Base-by-base conservation (phyloP, 2,113 vertebrate species). In the Pteronura brasiliensis region DNA sequence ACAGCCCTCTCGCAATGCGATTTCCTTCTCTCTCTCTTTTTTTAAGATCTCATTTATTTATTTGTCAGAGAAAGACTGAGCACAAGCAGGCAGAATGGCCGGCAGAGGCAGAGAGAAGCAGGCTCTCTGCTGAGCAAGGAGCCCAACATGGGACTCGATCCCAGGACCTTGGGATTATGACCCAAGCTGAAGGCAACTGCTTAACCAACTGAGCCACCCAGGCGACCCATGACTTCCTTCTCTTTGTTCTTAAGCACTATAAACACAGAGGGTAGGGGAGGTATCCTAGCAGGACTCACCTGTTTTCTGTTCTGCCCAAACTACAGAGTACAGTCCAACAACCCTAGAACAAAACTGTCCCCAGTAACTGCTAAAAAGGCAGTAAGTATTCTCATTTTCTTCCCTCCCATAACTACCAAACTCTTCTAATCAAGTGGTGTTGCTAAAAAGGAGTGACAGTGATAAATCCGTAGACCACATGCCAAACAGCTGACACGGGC, bases 261-360 rank as follows among this genome's bases (percentile, higher is more conserved):
- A 92, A 61, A 97, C 69, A 97, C 88, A 96, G 76, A 21, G 34
- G 3, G 47, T 71, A 34, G 47, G 81, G 79, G 88, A 39, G 93
- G 71, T 14, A 4, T 29, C 25, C 77, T 89, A 69, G 39, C 92
- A 95, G 14, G 0, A 55, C 49, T 27, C 83, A 63, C 27, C 80
- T 95, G 86, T 91, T 96, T 97, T 76, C 29, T 83, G 29, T 63
- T 94, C 91, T n/a, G 42, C 8, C 59, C 87, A 93, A 97, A 89
- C 42, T 65, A 79, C 4, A 1, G 59, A 79, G 29, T 47, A 89
- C 77, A 97, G 63, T 90, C 55, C 86, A 95, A 86, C 5, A 79
- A 86, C 49, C n/a, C n/a, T 90, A 82, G 65, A 91, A 76, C 55
- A 29, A 93, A 90, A 93, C 11, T 80, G 39, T 39, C 36, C 39